These are phyloP conservation scores for Piprites chloris DNA, from an alignment of 2,113 vertebrate genomes.

Conservation along the genomic window DNA sequence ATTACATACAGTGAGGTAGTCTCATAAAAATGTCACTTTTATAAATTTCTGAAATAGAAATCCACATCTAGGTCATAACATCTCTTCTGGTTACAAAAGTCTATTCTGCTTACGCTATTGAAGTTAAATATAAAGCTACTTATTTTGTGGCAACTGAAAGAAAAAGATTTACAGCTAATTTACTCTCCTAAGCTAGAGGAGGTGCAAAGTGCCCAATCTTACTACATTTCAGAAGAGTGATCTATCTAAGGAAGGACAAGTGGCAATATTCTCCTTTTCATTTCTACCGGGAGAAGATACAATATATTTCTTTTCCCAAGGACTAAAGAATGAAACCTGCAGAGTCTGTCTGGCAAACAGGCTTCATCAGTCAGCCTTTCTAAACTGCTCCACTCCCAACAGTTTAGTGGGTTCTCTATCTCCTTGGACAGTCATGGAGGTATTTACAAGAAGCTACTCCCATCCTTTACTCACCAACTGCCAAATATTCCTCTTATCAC, in stretches of 20 bases:
- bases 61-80: not conserved
- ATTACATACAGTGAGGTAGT: not conserved
- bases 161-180: conserved; percentile 1
- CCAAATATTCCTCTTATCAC: not conserved
- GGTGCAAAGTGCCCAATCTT: not conserved
- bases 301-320: not conserved
- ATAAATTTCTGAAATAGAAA: conserved; percentile 24
- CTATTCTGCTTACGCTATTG: not conserved
- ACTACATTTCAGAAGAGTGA: not conserved
- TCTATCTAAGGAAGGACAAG: not conserved
- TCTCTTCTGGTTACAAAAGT: conserved; percentile 6
- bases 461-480: not conserved
- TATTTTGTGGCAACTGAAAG: not conserved
- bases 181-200: not conserved
- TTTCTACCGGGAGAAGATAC: not conserved
- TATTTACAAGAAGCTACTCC: not conserved
- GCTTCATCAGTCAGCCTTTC: not conserved
- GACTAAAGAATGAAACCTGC: not conserved
- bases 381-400: not conserved
- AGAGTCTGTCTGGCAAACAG: not conserved
- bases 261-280: not conserved
- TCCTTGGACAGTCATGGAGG: not conserved
- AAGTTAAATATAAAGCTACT: conserved; percentile 1
- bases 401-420: not conserved
- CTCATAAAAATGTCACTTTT: conserved; percentile 31